These are phyloP conservation scores for Altica lythri DNA, from an alignment of 2,888 invertebrate species.

Conservation along the genomic window DNA sequence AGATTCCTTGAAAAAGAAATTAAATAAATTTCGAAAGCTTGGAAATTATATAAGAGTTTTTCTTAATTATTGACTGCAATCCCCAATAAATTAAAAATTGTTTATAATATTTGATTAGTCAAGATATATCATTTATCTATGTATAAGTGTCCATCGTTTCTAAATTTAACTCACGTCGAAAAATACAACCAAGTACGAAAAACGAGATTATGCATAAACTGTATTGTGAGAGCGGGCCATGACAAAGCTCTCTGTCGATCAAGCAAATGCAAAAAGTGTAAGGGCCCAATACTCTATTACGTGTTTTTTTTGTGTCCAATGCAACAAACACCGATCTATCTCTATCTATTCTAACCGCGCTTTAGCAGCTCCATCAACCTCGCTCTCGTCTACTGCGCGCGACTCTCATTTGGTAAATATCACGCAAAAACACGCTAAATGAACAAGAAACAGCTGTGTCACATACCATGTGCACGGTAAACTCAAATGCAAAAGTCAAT, in stretches of 20 bases:
- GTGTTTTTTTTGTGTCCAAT: background rate
- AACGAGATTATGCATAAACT: constrained; percentile 7
- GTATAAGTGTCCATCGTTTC: constrained; percentile 8
- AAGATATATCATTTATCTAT: no score
- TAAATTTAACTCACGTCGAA: background rate
- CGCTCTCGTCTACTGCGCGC: no score
- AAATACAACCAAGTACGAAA: constrained; percentile 2
- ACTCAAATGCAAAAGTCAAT: background rate
- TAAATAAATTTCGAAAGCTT: no score
- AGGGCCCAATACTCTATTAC: constrained; percentile 19
- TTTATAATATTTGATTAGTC: no score
- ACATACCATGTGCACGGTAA: background rate
- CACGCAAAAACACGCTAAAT: background rate
- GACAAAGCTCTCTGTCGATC: constrained; percentile 10
- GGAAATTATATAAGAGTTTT: no score
- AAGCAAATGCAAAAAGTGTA: constrained; percentile 15
- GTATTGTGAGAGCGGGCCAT: constrained; percentile 13
- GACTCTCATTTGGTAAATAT: background rate
- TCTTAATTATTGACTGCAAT: no score
- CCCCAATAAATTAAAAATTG: no score
- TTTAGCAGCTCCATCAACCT: background rate
- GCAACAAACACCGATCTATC: background rate
- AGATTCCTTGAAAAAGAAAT: no score
- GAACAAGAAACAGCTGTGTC: background rate
- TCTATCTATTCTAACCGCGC: background rate